Percentiles rank a stretch among this genome's conserved stretches.
These are phyloP conservation scores for Ceyx erithaca DNA, from an alignment of 2,797 vertebrate species.

Conservation along the genomic window DNA sequence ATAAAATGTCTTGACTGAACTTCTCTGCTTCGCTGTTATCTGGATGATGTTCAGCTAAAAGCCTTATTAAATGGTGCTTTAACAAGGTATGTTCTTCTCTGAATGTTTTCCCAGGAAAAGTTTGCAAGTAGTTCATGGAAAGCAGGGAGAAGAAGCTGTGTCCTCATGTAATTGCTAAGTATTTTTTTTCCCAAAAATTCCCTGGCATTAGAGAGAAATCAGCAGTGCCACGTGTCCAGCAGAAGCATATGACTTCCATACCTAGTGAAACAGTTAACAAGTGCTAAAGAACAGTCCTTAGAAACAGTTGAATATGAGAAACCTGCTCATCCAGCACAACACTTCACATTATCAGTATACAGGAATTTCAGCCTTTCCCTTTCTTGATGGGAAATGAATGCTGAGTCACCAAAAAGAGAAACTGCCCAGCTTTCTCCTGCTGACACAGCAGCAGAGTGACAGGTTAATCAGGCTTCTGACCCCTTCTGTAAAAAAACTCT, in stretches of 20 bases:
- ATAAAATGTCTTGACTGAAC: neutral
- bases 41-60: neutral
- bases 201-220: neutral
- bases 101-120: neutral
- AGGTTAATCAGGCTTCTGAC: neutral
- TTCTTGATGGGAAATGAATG: neutral
- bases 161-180: neutral
- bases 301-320: neutral
- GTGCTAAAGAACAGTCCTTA: neutral
- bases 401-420: neutral
- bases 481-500: neutral
- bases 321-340: neutral
- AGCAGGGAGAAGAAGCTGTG: neutral
- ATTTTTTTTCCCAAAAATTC: neutral
- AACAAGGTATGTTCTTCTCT: neutral
- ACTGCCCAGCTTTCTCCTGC: neutral
- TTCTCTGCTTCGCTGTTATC: neutral
- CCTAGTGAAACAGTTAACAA: neutral
- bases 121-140: neutral
- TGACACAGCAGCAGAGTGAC: neutral
- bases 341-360: neutral
- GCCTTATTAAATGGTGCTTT: neutral
- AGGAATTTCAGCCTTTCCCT: neutral
- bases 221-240: neutral
- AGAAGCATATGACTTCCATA: neutral